Percentiles rank a stretch among this genome's conserved stretches.
These are phyloP conservation scores for Pammene fasciana DNA, from an alignment of 2,888 invertebrate genomes.

Conservation along the genomic window DNA sequence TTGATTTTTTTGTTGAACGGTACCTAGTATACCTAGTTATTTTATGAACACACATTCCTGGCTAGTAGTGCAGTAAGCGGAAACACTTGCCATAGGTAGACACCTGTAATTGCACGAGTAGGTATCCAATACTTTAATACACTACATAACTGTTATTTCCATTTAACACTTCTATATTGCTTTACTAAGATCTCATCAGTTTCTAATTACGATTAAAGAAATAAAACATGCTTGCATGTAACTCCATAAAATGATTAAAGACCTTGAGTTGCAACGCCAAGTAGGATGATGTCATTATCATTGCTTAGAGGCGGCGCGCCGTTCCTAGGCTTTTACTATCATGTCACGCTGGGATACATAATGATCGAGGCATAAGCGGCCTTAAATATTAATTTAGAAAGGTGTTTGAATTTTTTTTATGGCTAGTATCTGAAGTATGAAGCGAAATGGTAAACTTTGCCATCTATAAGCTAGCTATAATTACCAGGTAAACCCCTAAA, in stretches of 20 bases:
- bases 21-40: no score
- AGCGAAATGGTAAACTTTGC: not conserved
- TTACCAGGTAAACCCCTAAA: no score
- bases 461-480: no score
- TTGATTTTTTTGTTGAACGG: no score
- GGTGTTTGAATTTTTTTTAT: no score
- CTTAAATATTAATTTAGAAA: no score
- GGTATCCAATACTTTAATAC: not conserved
- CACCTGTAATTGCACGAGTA: not conserved
- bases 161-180: not conserved
- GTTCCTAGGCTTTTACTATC: constrained; percentile 26
- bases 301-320: not conserved
- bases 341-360: not conserved
- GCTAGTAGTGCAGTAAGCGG: no score
- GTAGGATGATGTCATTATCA: constrained; percentile 59
- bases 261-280: constrained; percentile 31
- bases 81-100: not conserved
- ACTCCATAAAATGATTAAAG: constrained; percentile 21
- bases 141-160: not conserved
- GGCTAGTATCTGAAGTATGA: not conserved
- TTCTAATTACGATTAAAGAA: constrained; percentile 11
- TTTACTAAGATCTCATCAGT: constrained; percentile 2
- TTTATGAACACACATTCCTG: no score
- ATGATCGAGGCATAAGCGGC: not conserved
- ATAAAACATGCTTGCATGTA: not conserved